phyloP scores from a whole-genome alignment of 2,113 vertebrate species.

The Atlantisia rogersi region DNA sequence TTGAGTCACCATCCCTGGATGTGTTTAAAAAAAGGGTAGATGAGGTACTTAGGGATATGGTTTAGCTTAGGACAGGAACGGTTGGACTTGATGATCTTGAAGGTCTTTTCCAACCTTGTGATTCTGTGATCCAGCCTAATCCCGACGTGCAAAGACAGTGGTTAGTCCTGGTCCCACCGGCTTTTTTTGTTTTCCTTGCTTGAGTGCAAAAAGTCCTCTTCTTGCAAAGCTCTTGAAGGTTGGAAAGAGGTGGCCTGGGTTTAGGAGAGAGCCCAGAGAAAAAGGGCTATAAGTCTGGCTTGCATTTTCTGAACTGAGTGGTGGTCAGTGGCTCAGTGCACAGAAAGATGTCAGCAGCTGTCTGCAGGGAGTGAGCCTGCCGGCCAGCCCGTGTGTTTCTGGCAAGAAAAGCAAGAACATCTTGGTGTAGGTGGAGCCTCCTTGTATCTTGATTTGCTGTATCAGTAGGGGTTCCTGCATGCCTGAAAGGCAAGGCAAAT shows the following conservation, averaged over 20 bases:
- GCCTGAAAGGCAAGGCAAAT: neutral
- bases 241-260: neutral
- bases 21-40: too few relatives aligned
- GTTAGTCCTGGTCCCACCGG: neutral
- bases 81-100: too few relatives aligned
- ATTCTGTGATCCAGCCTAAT: too few relatives aligned
- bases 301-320: fast-evolving
- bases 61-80: too few relatives aligned
- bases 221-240: neutral
- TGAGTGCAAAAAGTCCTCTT: neutral
- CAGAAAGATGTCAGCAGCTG: neutral
- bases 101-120: too few relatives aligned
- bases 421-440: neutral
- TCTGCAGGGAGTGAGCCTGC: fast-evolving
- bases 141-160: neutral
- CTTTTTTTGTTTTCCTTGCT: neutral
- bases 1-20: too few relatives aligned
- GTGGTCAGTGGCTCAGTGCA: fast-evolving
- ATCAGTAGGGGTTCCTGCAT: neutral
- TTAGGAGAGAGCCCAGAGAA: neutral
- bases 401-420: neutral
- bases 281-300: neutral
- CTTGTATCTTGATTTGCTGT: neutral
- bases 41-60: too few relatives aligned
- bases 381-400: neutral